Percentiles rank a stretch among this genome's conserved stretches.
These are phyloP conservation scores for Meganola albula DNA, from an alignment of 2,888 invertebrate genomes.

Conservation along the genomic window DNA sequence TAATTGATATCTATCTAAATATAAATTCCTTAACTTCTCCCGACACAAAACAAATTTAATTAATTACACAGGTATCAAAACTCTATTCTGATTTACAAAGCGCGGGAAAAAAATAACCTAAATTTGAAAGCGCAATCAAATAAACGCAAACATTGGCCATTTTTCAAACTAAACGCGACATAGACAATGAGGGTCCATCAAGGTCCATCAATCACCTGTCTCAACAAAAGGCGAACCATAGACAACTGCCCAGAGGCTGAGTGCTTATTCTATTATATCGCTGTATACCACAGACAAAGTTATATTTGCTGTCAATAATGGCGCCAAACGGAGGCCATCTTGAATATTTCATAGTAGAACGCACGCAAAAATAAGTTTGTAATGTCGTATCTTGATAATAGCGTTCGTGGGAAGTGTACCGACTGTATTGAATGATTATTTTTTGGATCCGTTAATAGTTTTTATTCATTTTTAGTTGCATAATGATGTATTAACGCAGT, in stretches of 20 bases:
- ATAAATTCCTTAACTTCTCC: no score
- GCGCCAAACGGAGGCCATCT: slow-evolving; percentile 20
- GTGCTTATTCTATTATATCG: slow-evolving; percentile 50
- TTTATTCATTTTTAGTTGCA: slow-evolving; percentile 50
- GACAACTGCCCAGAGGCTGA: slow-evolving; percentile 55
- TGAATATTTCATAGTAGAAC: slow-evolving; percentile 20
- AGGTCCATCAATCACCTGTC: slow-evolving; percentile 61
- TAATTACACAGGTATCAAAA: slow-evolving; percentile 19
- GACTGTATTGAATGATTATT: slow-evolving; percentile 57
- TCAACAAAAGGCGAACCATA: slow-evolving; percentile 59
- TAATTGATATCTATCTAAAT: no score
- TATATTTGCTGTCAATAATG: slow-evolving; percentile 27
- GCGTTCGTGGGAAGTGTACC: slow-evolving; percentile 55
- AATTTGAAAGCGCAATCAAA: slow-evolving; percentile 52
- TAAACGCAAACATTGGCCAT: slow-evolving; percentile 59
- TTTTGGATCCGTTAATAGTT: slow-evolving; percentile 50
- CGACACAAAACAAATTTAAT: no score
- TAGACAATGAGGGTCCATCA: slow-evolving; percentile 56
- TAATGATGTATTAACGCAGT: slow-evolving; percentile 33
- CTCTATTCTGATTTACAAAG: slow-evolving; percentile 10
- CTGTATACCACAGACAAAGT: slow-evolving; percentile 32
- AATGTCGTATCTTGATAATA: slow-evolving; percentile 44
- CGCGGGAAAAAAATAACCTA: slow-evolving; percentile 35
- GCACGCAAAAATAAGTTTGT: slow-evolving; percentile 33
- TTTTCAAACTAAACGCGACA: slow-evolving; percentile 67